Evolutionary conservation across 2,888 invertebrate genomes (phyloP), one percentile per base, ranked within the genome.

Genomic region (Alloscopus bannaensis): DNA sequence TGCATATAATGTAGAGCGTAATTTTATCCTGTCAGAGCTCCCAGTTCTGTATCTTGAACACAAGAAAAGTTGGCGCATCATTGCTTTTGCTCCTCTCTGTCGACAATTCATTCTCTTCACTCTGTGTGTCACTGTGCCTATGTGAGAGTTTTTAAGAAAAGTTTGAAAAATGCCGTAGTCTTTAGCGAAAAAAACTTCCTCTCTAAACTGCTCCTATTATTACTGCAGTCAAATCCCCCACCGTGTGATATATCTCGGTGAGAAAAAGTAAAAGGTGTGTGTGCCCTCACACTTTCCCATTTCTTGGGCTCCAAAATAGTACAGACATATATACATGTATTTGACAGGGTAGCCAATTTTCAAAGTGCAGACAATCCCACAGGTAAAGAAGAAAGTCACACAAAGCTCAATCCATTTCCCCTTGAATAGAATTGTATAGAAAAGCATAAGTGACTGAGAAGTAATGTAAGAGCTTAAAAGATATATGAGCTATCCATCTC

Each of bases 331-430:
- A 18, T n/a, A 18, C 50, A 18, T 13, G 50, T 18, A n/a, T 47
- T 13, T 55, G 42, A 40, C 26, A 8, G 29, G 29, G 18, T 8
- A 64, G 42, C 55, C 72, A 72, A 72, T 72, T 64, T 72, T 31
- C 8, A 62, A 64, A 72, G 72, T 72, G 64, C 64, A 72, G 40
- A 47, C 4, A 47, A 50, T 64, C 55, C 72, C 72, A 40, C 62
- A 72, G 72, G 72, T 72, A 72, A n/a, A n/a, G 52, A 70, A 50
- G 45, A 45, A 60, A 71, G 70, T 71, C 71, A 71, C 50, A 16
- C 55, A 55, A 26, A 22, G 4, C 22, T n/a, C 4, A 13, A 16
- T n/a, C 18, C 4, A 18, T 47, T 47, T 47, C 4, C 47, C 4
- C 47, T 36, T 13, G 6, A 13, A 36, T 8, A 36, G 18, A 31